phyloP scores from a whole-genome alignment of 35 echinoderm and acorn worm genomes.

The Nesometra sesokonis region DNA sequence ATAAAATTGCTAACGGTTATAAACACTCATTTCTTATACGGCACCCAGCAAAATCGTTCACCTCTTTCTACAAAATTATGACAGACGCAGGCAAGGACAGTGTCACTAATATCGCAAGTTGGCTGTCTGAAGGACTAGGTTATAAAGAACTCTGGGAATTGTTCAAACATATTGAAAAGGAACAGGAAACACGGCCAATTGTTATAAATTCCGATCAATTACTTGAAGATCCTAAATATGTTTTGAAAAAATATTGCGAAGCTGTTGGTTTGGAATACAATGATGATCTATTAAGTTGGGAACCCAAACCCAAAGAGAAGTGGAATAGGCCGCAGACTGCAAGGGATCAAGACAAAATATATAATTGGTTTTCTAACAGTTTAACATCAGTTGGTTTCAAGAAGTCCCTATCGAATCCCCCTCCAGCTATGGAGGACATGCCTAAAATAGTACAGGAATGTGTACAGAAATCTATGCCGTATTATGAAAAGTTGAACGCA shows the following conservation, averaged over 20 bases:
- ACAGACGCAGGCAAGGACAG: neutral
- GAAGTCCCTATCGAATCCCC: neutral
- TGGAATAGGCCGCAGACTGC: neutral
- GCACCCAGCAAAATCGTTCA: neutral
- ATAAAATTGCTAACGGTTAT: slow-evolving; percentile 11
- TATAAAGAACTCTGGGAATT: slow-evolving; percentile 3
- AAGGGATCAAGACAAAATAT: neutral
- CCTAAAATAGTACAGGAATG: neutral
- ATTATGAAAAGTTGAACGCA: neutral
- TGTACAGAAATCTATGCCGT: neutral
- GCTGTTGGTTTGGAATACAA: slow-evolving; percentile 9
- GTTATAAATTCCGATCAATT: slow-evolving; percentile 19
- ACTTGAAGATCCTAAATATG: neutral
- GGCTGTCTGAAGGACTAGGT: neutral
- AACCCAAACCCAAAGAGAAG: neutral
- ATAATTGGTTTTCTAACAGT: neutral
- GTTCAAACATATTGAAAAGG: slow-evolving; percentile 6
- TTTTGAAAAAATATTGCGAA: slow-evolving; percentile 19
- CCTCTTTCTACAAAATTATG: slow-evolving; percentile 22
- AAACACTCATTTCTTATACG: slow-evolving; percentile 29
- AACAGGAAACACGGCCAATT: neutral
- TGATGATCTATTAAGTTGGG: slow-evolving; percentile 2
- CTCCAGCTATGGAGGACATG: neutral
- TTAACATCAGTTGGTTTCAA: neutral
- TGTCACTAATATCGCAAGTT: neutral